phyloP scores from a whole-genome alignment of 2,113 vertebrate species.

The Macrotus californicus region DNA sequence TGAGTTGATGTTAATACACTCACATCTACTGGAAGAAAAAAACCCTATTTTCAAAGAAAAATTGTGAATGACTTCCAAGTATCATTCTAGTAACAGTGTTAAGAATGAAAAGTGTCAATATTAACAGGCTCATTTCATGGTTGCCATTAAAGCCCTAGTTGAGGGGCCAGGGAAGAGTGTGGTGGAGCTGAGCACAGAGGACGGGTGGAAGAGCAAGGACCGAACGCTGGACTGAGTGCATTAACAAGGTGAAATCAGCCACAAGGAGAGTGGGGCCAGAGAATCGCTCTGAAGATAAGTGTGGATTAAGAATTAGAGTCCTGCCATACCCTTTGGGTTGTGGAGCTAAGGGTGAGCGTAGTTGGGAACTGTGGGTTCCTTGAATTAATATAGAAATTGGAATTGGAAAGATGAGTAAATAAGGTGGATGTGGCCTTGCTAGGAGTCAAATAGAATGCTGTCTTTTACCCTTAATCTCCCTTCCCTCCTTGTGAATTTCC shows the following conservation, averaged over 20 bases:
- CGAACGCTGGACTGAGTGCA: not conserved
- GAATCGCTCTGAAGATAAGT: slow-evolving; percentile 20
- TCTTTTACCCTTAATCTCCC: not conserved
- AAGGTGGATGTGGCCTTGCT: not conserved
- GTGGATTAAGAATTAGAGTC: not conserved
- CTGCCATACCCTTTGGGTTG: not conserved
- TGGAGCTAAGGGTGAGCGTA: not conserved
- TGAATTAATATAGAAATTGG: not conserved
- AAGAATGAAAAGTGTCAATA: not conserved
- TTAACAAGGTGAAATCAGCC: not conserved
- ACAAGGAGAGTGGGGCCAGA: not conserved
- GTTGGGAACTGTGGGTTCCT: not conserved
- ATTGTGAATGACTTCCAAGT: slow-evolving; percentile 41
- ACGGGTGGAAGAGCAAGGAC: not conserved
- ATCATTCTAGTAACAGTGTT: not conserved
- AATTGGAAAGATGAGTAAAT: not conserved
- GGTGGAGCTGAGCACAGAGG: not conserved
- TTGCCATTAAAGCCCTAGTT: not conserved
- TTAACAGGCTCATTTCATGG: not conserved
- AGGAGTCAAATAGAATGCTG: not conserved
- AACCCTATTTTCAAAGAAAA: slow-evolving; percentile 24
- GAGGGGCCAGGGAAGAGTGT: not conserved
- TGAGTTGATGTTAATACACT: slow-evolving; percentile 46
- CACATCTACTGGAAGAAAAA: slow-evolving; percentile 28
- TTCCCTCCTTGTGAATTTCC: not conserved